Evolutionary conservation across 2,888 invertebrate genomes (phyloP), one percentile per base, ranked within the genome.

Genomic region (Temnothorax unifasciatus): DNA sequence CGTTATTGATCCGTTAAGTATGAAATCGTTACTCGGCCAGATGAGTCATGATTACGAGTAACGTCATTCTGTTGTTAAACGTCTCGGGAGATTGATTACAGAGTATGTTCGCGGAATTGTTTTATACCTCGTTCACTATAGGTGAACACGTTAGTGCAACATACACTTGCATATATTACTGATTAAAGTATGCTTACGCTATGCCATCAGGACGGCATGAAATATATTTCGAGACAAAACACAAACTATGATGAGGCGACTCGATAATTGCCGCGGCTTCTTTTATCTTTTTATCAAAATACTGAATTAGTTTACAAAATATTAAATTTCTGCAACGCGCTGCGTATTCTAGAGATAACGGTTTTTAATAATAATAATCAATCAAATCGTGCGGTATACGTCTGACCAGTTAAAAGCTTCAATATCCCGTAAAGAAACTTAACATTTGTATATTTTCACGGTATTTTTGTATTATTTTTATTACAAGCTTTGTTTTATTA

Each of bases 11-110:
- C 29, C 25, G 41, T 77, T 41, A 29, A 54, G 41, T 52, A 52
- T 54, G 29, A 68, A 77, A 29, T 69, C n/a, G 52, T 77, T 68
- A n/a, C 18, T 54, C 41, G 44, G 9, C 15, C 64, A 77, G 77
- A 77, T 77, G 77, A 68, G 68, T 77, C 69, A 77, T 29, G 54
- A 68, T 77, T 68, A 29, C 66, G 13, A 52, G 4, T 77, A 77
- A 1, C 69, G 77, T 76, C 75, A 50, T 64, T 76, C 47, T 66
- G 66, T 76, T 76, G 68, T 76, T 41, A 76, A 76, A 76, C 38
- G 76, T 68, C 76, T 76, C 76, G 9, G 2, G 41, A 52, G 69
- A 77, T 68, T 68, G 77, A 68, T 77, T 77, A 69, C 69, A 41
- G 47, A 29, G 52, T 29, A 21, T 54, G n/a, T 77, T 77, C 77